A percentile compares a stretch with the other conserved stretches of the same genome.
Conservation (phyloP, 1,140 invertebrate species). For the Nylanderia fulva region DNA sequence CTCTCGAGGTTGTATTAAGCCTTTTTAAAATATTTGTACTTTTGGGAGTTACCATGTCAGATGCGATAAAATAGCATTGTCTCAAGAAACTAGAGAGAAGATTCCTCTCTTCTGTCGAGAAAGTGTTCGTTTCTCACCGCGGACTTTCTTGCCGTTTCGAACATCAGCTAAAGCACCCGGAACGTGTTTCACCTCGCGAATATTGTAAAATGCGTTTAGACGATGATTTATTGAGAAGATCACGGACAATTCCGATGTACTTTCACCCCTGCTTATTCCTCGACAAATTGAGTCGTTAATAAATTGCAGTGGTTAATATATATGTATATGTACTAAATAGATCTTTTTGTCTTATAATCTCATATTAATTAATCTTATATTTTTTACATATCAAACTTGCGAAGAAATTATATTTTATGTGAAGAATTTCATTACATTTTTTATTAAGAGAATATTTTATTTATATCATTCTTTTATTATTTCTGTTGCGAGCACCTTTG, state of each 20-base stretch:
- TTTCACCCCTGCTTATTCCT: neutral
- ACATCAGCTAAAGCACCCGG: neutral
- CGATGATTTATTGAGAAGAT: neutral
- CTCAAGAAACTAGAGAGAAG: neutral
- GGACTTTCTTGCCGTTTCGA: slow-evolving; percentile 41
- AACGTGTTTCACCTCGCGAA: slow-evolving; percentile 27
- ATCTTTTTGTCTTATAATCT: neutral
- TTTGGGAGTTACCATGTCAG: no score
- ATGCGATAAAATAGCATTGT: no score
- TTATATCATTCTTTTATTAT: neutral
- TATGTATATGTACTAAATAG: neutral
- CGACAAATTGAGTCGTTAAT: no score
- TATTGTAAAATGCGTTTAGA: neutral
- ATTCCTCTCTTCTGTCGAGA: neutral
- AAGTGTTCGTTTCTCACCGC: neutral
- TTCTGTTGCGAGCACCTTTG: neutral
- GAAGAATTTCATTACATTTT: no score
- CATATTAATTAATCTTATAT: no score
- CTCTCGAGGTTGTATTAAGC: neutral
- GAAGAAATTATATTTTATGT: neutral
- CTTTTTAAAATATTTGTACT: neutral
- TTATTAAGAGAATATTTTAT: neutral
- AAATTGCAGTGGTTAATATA: neutral
- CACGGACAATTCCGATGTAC: neutral
- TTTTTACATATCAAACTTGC: neutral